A percentile compares a stretch with the other conserved stretches of the same genome.
Conservation (phyloP, 2,888 invertebrate genomes). For the Euspilapteryx auroguttella region DNA sequence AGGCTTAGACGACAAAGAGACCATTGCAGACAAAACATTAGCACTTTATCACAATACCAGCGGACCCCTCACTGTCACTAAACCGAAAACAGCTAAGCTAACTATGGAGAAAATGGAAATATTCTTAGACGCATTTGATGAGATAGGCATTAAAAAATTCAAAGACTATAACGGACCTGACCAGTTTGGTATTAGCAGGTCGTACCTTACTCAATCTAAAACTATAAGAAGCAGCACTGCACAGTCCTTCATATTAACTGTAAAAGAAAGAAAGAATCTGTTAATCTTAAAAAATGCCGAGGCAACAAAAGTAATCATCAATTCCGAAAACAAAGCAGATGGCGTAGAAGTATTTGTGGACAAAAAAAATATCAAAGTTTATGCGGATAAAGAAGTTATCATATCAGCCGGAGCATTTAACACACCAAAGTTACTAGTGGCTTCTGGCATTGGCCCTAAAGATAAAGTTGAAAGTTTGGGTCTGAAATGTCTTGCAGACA, state of each 20-base stretch:
- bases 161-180: not conserved
- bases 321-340: constrained; percentile 7
- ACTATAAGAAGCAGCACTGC: constrained; percentile 11
- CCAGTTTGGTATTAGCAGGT: not conserved
- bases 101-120: constrained; percentile 3
- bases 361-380: not conserved
- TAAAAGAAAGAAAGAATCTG: constrained; percentile 13
- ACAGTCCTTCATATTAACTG: constrained; percentile 13
- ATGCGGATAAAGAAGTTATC: constrained; percentile 3
- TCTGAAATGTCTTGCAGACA: not conserved
- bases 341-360: constrained; percentile 2
- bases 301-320: constrained; percentile 13
- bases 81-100: constrained; percentile 10
- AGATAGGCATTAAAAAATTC: constrained; percentile 1
- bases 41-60: constrained; percentile 14
- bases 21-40: constrained; percentile 1
- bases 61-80: constrained; percentile 22
- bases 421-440: constrained; percentile 2
- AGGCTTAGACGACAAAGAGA: constrained; percentile 12
- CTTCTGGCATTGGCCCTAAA: constrained; percentile 3
- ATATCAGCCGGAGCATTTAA: constrained; percentile 1
- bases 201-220: not conserved
- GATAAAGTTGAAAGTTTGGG: not conserved
- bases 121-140: not conserved
- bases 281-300: constrained; percentile 14